These are phyloP conservation scores for Halcyon malimbica DNA, from an alignment of 2,113 vertebrate genomes.

Conservation along the genomic window DNA sequence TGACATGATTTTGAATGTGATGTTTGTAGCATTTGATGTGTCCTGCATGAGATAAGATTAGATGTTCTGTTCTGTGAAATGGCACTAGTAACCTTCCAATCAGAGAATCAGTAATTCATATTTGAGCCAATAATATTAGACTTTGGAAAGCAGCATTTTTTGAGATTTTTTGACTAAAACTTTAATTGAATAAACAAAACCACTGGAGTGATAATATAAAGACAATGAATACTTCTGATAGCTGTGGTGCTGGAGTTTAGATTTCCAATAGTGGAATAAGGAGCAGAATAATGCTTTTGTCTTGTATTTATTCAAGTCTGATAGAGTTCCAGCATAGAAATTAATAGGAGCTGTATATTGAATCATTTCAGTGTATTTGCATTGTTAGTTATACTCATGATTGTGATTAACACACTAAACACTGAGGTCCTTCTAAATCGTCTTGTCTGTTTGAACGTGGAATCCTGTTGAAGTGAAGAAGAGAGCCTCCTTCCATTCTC, in stretches of 20 bases:
- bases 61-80: background rate
- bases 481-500: background rate
- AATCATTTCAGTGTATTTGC: background rate
- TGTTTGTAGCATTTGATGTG: background rate
- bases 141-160: background rate
- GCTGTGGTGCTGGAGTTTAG: background rate
- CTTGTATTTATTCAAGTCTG: background rate
- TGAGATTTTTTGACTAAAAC: background rate
- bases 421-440: background rate
- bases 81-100: background rate
- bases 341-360: background rate
- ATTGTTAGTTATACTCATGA: background rate
- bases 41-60: background rate
- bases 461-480: background rate
- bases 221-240: background rate
- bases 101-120: background rate
- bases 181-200: background rate
- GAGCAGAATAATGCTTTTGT: background rate
- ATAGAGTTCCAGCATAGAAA: background rate
- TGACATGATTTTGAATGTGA: background rate
- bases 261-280: background rate
- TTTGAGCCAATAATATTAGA: background rate
- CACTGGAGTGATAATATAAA: background rate
- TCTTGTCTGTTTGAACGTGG: background rate
- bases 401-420: background rate